These are phyloP conservation scores for Streblospio benedicti DNA, from an alignment of 1,140 invertebrate species.

Conservation along the genomic window DNA sequence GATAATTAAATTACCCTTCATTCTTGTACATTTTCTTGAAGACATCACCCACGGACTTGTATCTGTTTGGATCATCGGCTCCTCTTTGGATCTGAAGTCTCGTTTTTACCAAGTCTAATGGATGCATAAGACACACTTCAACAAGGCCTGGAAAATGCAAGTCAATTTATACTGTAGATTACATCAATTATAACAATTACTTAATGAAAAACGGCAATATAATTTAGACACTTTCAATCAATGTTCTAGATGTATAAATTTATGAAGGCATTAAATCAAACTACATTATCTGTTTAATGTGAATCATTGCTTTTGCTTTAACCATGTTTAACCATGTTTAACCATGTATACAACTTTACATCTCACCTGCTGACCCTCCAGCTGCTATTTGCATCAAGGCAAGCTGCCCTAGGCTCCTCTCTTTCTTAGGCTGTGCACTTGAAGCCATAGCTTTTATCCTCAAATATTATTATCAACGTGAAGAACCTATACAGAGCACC, in stretches of 20 bases:
- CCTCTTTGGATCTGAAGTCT: conserved; percentile 69
- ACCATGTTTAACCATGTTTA: too few species aligned
- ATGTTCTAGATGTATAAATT: too few species aligned
- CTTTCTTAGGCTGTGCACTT: not conserved
- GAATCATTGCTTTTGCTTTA: too few species aligned
- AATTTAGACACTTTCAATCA: too few species aligned
- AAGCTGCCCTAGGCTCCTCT: conserved; percentile 19
- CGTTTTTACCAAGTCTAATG: conserved; percentile 84
- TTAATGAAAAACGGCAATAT: conserved; percentile 11
- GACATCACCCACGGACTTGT: conserved; percentile 74
- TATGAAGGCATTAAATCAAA: too few species aligned
- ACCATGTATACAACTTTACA: too few species aligned
- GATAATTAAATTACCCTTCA: conserved; percentile 56
- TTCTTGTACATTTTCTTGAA: conserved; percentile 75
- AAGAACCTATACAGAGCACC: too few species aligned
- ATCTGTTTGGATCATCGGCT: conserved; percentile 57
- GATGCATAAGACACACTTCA: conserved; percentile 92
- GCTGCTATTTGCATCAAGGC: conserved; percentile 74
- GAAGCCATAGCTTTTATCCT: not conserved
- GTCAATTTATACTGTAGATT: conserved; percentile 12
- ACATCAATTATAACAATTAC: conserved; percentile 1
- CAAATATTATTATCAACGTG: too few species aligned
- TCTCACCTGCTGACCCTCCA: conserved; percentile 72
- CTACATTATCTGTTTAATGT: too few species aligned
- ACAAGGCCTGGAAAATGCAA: conserved; percentile 62